Base-by-base conservation (phyloP, 2,888 invertebrate genomes). In the Tryphoninae sp. region DNA sequence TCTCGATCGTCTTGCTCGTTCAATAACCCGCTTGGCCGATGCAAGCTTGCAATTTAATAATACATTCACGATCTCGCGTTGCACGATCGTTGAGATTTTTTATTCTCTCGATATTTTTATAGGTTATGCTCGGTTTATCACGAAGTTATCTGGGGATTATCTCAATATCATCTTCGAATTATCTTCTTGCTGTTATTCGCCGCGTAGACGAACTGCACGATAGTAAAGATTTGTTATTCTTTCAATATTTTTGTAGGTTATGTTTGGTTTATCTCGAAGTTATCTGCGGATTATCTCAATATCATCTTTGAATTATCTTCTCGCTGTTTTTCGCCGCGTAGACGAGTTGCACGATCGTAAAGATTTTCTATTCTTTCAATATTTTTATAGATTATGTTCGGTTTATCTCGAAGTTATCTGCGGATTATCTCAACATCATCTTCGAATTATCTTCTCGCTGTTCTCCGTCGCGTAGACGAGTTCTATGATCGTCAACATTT, bases 21-120 rank as follows among this genome's bases (percentile, higher is more conserved):
- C 67, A 72, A 78, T 72, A 67, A 62, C 74, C 62, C 33, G 19
- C 16, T 62, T 13, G 26, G 49, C 53, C n/a, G 58, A 19, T 58
- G 51, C 51, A 40, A 75, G 51, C 55, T 22, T 59, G 58, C 58
- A 58, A 75, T 45, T 13, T 45, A 45, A 45, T 45, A 11, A 13
- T 45, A 45, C 45, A 45, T 45, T 45, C 13, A 45, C 45, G 58
- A 69, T n/a, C 58, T 69, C 22, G 42, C 1, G 40, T 55, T 33
- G n/a, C 22, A 55, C 33, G 40, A 45, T 13, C 45, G 45, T 7
- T 2, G 8, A 11, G 13, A 45, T 45, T 45, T 26, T 26, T 2
- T 45, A 45, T 7, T 45, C 13, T 45, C 45, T 2, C 2, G 8
- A 7, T 13, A 45, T 45, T 45, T 11, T 45, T 26, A 26, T 26